Base-by-base conservation (phyloP, 2,113 vertebrate species). In the Manacus vitellinus region DNA sequence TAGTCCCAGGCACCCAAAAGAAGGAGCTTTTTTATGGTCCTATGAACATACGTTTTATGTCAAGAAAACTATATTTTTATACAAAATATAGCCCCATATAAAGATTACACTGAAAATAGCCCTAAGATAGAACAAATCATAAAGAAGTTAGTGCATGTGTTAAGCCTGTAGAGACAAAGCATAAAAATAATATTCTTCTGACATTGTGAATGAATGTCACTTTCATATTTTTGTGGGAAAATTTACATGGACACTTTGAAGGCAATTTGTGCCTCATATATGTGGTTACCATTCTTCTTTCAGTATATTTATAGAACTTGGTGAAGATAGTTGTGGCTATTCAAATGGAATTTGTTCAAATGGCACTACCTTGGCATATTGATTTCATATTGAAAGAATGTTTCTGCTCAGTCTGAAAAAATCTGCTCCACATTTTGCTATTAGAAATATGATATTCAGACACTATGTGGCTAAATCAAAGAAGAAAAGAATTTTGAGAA, bases 141-240 rank as follows among this genome's bases (percentile, higher is more conserved):
- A 84, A 87, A 94, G 95, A 97, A 96, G 85, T 97, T 94, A 93
- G 89, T 90, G 79, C 73, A 94, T 93, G 91, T 95, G 84, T 85
- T 96, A 97, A 97, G 97, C 71, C 84, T 73, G 90, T 77, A 91
- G 88, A 92, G 63, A 14, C 61, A 91, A 76, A 95, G 85, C 92
- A 76, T 76, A 97, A 94, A 92, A 96, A 97, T 94, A 96, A 96
- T 94, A 87, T 94, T 94, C 76, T 59, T 97, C 80, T 97, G 94
- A 94, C 86, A 97, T 37, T 31, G 63, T 92, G 82, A 97, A 95
- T 95, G 95, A 95, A 94, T 89, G 88, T 94, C 84, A 96, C 81
- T 95, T 97, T 82, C 37, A 78, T 72, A 87, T 56, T 94, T 97
- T 95, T 95, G 61, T 93, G 13, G 88, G 97, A 94, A 94, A 88